phyloP scores from a whole-genome alignment of 2,888 invertebrate species.

The Girardia tigrina region DNA sequence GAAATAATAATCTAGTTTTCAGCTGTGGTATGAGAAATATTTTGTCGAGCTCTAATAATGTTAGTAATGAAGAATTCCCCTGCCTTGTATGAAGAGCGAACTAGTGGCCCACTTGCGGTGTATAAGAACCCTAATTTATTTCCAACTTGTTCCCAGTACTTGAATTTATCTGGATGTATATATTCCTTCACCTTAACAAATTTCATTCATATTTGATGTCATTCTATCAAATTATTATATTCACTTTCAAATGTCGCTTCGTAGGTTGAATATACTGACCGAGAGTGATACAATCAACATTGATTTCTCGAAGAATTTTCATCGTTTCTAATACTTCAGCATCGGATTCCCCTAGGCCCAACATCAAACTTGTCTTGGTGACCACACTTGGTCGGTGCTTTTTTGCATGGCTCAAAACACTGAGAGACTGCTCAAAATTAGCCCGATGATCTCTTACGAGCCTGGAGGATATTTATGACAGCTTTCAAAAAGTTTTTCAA shows the following conservation, averaged over 20 bases:
- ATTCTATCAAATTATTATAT: conserved; percentile 39
- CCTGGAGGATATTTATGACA: conserved; percentile 39
- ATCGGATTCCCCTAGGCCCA: conserved; percentile 70
- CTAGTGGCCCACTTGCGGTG: conserved; percentile 89
- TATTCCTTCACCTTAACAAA: conserved; percentile 64
- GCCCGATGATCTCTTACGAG: conserved; percentile 84
- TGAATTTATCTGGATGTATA: conserved; percentile 80
- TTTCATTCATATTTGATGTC: neutral
- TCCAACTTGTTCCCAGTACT: conserved; percentile 70
- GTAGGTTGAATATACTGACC: conserved; percentile 99
- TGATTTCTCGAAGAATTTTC: conserved; percentile 61
- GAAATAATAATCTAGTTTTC: no score
- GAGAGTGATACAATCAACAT: conserved; percentile 84
- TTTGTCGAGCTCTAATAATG: conserved; percentile 38
- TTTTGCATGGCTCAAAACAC: conserved; percentile 69
- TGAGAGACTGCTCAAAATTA: conserved; percentile 72
- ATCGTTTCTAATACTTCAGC: conserved; percentile 71
- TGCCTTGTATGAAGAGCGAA: conserved; percentile 90
- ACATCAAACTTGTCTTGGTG: conserved; percentile 94
- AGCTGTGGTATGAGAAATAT: neutral
- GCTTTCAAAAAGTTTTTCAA: no score
- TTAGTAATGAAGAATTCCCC: conserved; percentile 54
- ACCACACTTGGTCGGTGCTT: conserved; percentile 65
- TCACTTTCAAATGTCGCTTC: conserved; percentile 70
- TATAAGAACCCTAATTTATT: conserved; percentile 77